These are phyloP conservation scores for Triplophysa bombifrons DNA, from an alignment of 2,797 vertebrate species.

Conservation along the genomic window DNA sequence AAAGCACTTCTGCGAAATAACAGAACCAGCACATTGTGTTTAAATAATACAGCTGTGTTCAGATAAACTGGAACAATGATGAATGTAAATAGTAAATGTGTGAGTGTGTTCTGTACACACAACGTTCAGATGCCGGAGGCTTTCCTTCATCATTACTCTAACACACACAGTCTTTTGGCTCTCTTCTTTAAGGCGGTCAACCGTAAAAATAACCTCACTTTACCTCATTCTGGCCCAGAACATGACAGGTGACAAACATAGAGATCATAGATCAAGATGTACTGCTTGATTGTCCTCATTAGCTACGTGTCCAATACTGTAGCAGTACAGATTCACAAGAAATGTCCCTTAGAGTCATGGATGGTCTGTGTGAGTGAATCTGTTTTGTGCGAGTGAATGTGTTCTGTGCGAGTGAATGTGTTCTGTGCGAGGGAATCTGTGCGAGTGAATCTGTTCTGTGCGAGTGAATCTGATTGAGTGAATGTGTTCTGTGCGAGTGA, in stretches of 20 bases:
- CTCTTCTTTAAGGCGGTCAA: background rate
- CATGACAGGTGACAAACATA: conserved; percentile 40
- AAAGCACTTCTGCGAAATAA: background rate
- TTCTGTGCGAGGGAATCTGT: too few species aligned
- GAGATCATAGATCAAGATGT: conserved; percentile 24
- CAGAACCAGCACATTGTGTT: conserved; percentile 16
- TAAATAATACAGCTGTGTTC: conserved; percentile 10
- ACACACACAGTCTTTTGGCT: background rate
- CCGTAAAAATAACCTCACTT: conserved; percentile 41
- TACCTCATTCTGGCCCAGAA: conserved; percentile 22
- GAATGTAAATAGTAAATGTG: conserved; percentile 1
- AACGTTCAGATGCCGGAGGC: background rate
- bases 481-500: too few species aligned
- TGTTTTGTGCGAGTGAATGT: too few species aligned
- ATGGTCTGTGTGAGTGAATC: too few species aligned
- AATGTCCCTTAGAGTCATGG: too few species aligned
- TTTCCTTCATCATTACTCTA: background rate
- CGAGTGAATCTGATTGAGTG: too few species aligned
- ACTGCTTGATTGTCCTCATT: background rate
- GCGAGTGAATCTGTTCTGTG: too few species aligned
- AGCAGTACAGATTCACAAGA: too few species aligned
- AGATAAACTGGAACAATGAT: background rate
- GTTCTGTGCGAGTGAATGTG: too few species aligned
- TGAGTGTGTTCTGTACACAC: background rate
- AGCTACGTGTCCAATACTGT: too few species aligned